These are phyloP conservation scores for Apostichopus japonicus DNA, from an alignment of 35 echinoderm and acorn worm species.

Conservation along the genomic window DNA sequence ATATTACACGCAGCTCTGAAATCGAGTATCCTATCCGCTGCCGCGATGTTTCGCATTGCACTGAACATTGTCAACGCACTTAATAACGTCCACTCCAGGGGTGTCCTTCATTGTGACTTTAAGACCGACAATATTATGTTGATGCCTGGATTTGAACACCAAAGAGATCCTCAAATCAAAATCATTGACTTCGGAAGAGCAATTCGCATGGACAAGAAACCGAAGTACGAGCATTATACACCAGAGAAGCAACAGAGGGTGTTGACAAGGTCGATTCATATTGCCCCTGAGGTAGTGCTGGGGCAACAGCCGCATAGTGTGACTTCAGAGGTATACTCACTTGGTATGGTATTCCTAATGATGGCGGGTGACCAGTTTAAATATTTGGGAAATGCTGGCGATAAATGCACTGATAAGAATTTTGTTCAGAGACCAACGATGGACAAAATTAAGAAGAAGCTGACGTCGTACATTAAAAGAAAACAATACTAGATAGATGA, in stretches of 20 bases:
- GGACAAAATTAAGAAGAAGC: neutral
- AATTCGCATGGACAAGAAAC: neutral
- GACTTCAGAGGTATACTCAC: neutral
- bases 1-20: neutral
- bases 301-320: neutral
- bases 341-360: neutral
- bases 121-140: conserved; percentile 12
- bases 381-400: neutral
- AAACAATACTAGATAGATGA: neutral
- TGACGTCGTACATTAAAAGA: neutral
- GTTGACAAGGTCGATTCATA: neutral
- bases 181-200: conserved; percentile 18
- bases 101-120: neutral
- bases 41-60: neutral
- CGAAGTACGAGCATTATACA: neutral
- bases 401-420: neutral
- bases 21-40: neutral
- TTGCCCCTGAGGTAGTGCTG: neutral
- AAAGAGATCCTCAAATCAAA: neutral
- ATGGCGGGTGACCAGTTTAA: neutral
- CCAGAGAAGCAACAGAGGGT: neutral
- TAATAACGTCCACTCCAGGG: neutral
- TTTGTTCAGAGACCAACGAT: neutral
- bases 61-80: neutral
- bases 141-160: neutral